These are phyloP conservation scores for Dolomedes plantarius DNA, from an alignment of 2,888 invertebrate genomes.

Conservation along the genomic window DNA sequence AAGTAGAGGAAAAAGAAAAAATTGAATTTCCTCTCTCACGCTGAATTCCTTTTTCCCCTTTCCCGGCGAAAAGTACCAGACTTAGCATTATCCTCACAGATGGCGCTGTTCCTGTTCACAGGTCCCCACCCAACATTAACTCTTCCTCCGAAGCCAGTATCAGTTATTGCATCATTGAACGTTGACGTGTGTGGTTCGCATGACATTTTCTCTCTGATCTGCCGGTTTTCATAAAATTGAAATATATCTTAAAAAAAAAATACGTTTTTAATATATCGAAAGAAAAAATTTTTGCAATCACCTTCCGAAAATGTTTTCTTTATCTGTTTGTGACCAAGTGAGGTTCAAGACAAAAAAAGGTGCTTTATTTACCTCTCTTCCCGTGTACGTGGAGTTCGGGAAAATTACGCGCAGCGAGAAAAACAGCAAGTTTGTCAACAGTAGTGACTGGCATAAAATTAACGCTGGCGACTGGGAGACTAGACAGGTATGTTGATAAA, in stretches of 20 bases:
- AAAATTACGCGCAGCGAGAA: conserved; percentile 67
- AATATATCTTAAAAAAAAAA: too few species aligned
- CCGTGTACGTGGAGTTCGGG: conserved; percentile 71
- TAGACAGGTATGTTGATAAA: conserved; percentile 48
- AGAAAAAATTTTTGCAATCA: too few species aligned
- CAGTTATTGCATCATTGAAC: conserved; percentile 57
- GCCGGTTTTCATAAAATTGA: neutral
- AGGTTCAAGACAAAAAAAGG: conserved; percentile 71
- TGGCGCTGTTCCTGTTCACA: conserved; percentile 26
- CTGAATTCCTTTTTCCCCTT: neutral
- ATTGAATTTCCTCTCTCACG: neutral
- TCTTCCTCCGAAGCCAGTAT: conserved; percentile 12
- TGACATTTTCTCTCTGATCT: neutral
- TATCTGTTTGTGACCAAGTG: conserved; percentile 72
- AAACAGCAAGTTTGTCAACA: conserved; percentile 59
- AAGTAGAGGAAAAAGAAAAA: neutral
- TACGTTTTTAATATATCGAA: too few species aligned
- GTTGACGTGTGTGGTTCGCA: neutral
- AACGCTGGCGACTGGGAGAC: conserved; percentile 55
- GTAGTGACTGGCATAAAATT: conserved; percentile 63
- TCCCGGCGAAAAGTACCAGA: neutral
- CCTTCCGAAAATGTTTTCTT: conserved; percentile 66
- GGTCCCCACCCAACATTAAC: conserved; percentile 23
- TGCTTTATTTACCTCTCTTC: conserved; percentile 57
- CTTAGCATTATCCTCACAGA: conserved; percentile 8